Conservation (phyloP, 2,888 invertebrate species). For the Phalera bucephala region DNA sequence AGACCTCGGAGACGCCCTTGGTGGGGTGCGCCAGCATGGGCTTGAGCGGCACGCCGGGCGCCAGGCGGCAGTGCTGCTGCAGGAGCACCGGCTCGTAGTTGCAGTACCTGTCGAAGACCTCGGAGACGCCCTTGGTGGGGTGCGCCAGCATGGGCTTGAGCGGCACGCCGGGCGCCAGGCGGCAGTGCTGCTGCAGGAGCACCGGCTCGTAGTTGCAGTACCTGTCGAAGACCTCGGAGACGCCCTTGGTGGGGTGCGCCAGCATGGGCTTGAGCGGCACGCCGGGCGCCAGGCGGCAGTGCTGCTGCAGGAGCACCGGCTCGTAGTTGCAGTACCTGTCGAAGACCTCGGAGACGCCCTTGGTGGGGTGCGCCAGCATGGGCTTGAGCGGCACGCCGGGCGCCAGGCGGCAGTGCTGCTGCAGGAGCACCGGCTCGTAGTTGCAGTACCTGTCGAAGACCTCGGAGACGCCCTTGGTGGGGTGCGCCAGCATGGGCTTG, state of each 20-base stretch:
- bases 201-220: constrained; percentile 41
- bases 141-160: too few relatives aligned
- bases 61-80: too few relatives aligned
- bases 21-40: neutral
- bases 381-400: neutral
- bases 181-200: too few relatives aligned
- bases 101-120: constrained; percentile 82
- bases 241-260: too few relatives aligned
- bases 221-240: constrained; percentile 79
- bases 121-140: too few relatives aligned
- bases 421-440: too few relatives aligned
- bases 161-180: too few relatives aligned
- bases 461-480: constrained; percentile 96
- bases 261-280: neutral
- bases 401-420: too few relatives aligned
- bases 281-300: neutral
- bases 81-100: too few relatives aligned
- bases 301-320: too few relatives aligned
- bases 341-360: constrained; percentile 1
- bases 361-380: neutral
- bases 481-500: constrained; percentile 99
- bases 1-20: neutral
- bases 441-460: constrained; percentile 84
- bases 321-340: constrained; percentile 8
- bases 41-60: neutral